These are phyloP conservation scores for Dasyornis broadbenti DNA, from an alignment of 2,113 vertebrate genomes.

Conservation along the genomic window DNA sequence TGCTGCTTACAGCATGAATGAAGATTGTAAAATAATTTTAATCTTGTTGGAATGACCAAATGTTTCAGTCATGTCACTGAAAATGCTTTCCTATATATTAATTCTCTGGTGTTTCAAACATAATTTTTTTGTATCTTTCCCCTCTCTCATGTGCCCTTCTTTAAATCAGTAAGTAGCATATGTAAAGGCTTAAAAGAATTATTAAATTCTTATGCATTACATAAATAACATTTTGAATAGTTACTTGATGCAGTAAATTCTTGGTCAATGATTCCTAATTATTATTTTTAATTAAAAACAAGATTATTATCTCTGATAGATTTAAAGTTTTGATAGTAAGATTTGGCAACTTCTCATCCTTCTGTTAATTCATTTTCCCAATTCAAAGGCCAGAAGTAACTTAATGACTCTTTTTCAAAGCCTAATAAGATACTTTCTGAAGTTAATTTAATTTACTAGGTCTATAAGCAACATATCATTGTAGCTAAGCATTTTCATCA, in stretches of 20 bases:
- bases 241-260: not conserved
- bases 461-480: not conserved
- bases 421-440: not conserved
- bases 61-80: not conserved
- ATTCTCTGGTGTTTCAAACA: not conserved
- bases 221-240: not conserved
- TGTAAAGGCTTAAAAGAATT: not conserved
- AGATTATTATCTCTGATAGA: not conserved
- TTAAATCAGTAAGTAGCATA: not conserved
- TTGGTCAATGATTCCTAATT: not conserved
- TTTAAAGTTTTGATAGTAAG: not conserved
- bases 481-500: slow-evolving; percentile 7
- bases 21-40: not conserved
- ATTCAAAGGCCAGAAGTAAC: slow-evolving; percentile 5
- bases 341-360: not conserved
- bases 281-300: not conserved
- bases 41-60: not conserved
- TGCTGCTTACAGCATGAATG: not conserved
- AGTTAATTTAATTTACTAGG: slow-evolving; percentile 11
- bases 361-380: not conserved
- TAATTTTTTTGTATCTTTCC: not conserved
- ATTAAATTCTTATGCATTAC: not conserved
- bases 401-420: not conserved
- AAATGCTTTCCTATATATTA: not conserved
- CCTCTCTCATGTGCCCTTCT: not conserved